These are phyloP conservation scores for Bufo bufo DNA, from an alignment of 2,113 vertebrate species.

Conservation along the genomic window DNA sequence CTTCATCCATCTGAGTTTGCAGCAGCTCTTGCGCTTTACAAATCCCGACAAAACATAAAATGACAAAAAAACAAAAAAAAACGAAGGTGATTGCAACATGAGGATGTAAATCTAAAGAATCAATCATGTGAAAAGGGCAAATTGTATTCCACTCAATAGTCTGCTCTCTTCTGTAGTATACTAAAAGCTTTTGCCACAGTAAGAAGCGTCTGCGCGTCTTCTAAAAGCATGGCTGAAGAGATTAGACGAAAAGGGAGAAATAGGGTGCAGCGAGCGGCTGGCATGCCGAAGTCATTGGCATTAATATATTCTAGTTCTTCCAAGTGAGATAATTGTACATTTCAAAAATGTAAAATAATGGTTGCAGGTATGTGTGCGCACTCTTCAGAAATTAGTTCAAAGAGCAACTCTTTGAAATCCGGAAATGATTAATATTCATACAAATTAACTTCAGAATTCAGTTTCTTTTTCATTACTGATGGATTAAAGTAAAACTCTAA, in stretches of 20 bases:
- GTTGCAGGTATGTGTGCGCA: conserved; percentile 31
- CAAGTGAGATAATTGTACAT: conserved; percentile 39
- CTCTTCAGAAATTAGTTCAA: conserved; percentile 27
- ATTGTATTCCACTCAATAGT: conserved; percentile 49
- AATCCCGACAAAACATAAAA: conserved; percentile 30
- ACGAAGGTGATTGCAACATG: conserved; percentile 40
- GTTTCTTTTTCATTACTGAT: neutral
- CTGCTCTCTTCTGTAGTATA: conserved; percentile 3
- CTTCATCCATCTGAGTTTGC: neutral
- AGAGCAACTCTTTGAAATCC: conserved; percentile 30
- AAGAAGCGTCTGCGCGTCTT: conserved; percentile 12
- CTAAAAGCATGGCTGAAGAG: conserved; percentile 15
- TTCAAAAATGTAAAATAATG: conserved; percentile 48
- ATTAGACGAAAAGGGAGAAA: conserved; percentile 27
- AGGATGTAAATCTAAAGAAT: conserved; percentile 49
- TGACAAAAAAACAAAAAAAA: conserved; percentile 38
- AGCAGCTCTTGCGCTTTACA: neutral
- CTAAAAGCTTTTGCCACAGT: conserved; percentile 46
- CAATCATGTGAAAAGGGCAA: conserved; percentile 53
- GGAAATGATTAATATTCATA: conserved; percentile 30
- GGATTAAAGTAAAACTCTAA: neutral
- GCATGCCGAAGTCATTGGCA: conserved; percentile 18
- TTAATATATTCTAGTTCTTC: conserved; percentile 49
- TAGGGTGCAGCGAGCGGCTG: neutral
- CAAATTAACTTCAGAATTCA: conserved; percentile 13